phyloP scores from a whole-genome alignment of 2,113 vertebrate genomes.

The Stegastes partitus region DNA sequence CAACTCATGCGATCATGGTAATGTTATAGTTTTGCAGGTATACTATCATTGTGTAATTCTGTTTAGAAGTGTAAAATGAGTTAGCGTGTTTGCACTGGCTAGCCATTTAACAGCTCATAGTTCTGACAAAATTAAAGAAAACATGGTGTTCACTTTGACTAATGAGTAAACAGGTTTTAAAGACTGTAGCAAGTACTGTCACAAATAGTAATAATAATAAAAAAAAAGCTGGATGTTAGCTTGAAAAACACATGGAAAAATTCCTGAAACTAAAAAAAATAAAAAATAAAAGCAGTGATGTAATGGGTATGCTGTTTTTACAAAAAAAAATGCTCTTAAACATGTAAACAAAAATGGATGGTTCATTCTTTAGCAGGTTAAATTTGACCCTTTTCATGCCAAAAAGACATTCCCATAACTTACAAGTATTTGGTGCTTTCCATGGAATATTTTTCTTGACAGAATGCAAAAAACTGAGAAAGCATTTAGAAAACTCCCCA shows the following conservation, averaged over 20 bases:
- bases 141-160: neutral
- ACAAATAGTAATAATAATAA: too few relatives aligned
- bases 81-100: neutral
- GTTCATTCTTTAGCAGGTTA: neutral
- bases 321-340: neutral
- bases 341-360: constrained; percentile 9
- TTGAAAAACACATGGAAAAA: too few relatives aligned
- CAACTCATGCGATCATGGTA: neutral
- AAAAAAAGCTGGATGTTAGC: too few relatives aligned
- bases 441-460: constrained; percentile 24
- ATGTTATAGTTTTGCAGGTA: neutral
- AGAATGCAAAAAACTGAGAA: constrained; percentile 19
- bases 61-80: neutral
- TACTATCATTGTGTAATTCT: neutral
- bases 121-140: neutral
- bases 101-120: neutral
- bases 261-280: too few relatives aligned
- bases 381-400: constrained; percentile 15
- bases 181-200: too few relatives aligned
- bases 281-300: neutral
- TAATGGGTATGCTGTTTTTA: neutral
- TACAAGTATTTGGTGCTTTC: constrained; percentile 20
- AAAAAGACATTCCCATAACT: constrained; percentile 31
- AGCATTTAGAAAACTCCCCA: neutral
- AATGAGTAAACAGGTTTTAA: too few relatives aligned